Evolutionary conservation across 2,797 vertebrate species (phyloP).

Genomic region (Phaenicophaeus curvirostris): DNA sequence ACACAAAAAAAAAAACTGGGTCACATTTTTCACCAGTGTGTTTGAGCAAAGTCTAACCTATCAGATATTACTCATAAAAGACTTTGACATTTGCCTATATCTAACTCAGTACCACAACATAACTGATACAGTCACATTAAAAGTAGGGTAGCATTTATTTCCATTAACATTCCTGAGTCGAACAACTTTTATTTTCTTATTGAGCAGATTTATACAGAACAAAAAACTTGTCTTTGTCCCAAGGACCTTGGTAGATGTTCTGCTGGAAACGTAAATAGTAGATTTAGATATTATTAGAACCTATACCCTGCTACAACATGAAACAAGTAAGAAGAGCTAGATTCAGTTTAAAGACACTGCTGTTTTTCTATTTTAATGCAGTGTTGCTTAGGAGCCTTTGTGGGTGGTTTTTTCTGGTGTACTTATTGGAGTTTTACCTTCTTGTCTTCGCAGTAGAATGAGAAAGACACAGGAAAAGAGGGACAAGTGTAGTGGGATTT

Average conservation of each 20-base stretch:
- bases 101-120: background rate
- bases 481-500: background rate
- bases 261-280: background rate
- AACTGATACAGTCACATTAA: background rate
- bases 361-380: background rate
- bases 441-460: background rate
- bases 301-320: background rate
- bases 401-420: background rate
- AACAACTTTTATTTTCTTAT: conserved; percentile 43
- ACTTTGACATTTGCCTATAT: background rate
- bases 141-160: background rate
- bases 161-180: background rate
- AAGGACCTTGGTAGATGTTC: background rate
- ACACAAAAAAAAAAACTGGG: background rate
- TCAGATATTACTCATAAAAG: background rate
- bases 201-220: background rate
- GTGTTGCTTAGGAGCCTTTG: background rate
- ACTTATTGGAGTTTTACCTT: background rate
- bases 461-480: background rate
- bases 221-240: background rate
- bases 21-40: background rate
- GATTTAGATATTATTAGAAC: conserved; percentile 21
- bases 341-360: background rate
- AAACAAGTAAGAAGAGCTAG: conserved; percentile 11
- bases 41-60: background rate